Evolutionary conservation across 2,888 invertebrate species (phyloP), one percentile per base, ranked within the genome.

Genomic region (Perizoma affinitatum): DNA sequence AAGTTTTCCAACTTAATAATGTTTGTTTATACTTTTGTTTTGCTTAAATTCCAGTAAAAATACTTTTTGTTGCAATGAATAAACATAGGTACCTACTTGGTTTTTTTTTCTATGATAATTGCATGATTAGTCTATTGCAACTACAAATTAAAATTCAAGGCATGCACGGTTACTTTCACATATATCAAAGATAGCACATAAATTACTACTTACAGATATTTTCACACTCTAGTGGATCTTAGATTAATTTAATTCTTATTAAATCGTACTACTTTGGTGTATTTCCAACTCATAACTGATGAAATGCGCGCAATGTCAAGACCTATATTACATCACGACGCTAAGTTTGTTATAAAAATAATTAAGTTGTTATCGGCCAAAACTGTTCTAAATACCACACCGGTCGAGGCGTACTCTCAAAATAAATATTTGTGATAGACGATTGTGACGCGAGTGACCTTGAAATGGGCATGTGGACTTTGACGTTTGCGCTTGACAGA

Each of bases 281-380:
- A 56, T 33, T 53, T 66, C 52, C 61, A 65, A 70, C 43, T 63
- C 66, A 66, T 55, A 61, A 61, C 22, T 22, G 22, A 55, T 61
- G 57, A 57, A 62, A 54, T 46, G 54, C 46, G 59, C 34, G 51
- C 57, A 53, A 56, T 44, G 54, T 22, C 11, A 48, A 61, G 56
- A 69, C 62, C 65, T 71, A 68, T 71, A 72, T 81, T 78, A 78
- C 78, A 77, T 80, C 78, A 82, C 74, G 65, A 57, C 63, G 76
- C 74, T 76, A 73, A 66, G 22, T 22, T 59, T 47, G 58, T 48
- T 67, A 71, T 69, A 71, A 69, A 75, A 76, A 76, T 75, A 76
- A 72, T 51, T 58, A 67, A 59, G 59, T 65, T 59, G 65, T 70
- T 68, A 75, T 67, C 60, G 64, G 57, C 67, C 65, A 58, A 66